These are phyloP conservation scores for Atrina japonica DNA, from an alignment of 2,888 invertebrate species.

Conservation along the genomic window DNA sequence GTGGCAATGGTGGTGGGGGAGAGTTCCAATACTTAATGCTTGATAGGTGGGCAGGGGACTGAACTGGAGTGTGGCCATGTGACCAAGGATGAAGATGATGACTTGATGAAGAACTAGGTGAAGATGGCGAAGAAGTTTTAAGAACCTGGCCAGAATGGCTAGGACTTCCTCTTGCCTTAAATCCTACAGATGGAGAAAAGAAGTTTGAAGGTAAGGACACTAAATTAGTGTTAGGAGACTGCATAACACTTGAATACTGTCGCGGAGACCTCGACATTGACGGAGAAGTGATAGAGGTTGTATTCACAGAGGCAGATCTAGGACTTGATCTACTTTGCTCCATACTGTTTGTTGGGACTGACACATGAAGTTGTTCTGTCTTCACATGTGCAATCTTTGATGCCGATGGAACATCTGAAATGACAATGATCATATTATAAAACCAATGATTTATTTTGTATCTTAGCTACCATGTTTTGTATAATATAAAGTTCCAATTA, in stretches of 20 bases:
- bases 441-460: too few relatives aligned
- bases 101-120: neutral
- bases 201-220: too few relatives aligned
- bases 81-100: neutral
- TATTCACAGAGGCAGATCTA: neutral
- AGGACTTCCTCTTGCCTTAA: neutral
- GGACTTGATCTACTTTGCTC: neutral
- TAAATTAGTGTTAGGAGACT: too few relatives aligned
- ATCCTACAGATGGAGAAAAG: neutral
- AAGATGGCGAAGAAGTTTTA: neutral
- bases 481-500: too few relatives aligned
- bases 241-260: neutral
- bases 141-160: neutral
- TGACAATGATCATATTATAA: too few relatives aligned
- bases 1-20: slow-evolving; percentile 3
- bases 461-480: too few relatives aligned
- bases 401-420: too few relatives aligned
- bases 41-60: neutral
- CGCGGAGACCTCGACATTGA: neutral
- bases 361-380: too few relatives aligned
- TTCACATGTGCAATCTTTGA: too few relatives aligned
- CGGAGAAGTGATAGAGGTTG: slow-evolving; percentile 20
- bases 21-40: neutral
- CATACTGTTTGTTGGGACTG: too few relatives aligned
- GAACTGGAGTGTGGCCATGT: neutral